Conservation (phyloP, 2,113 vertebrate genomes). For the Thamnophis sirtalis region DNA sequence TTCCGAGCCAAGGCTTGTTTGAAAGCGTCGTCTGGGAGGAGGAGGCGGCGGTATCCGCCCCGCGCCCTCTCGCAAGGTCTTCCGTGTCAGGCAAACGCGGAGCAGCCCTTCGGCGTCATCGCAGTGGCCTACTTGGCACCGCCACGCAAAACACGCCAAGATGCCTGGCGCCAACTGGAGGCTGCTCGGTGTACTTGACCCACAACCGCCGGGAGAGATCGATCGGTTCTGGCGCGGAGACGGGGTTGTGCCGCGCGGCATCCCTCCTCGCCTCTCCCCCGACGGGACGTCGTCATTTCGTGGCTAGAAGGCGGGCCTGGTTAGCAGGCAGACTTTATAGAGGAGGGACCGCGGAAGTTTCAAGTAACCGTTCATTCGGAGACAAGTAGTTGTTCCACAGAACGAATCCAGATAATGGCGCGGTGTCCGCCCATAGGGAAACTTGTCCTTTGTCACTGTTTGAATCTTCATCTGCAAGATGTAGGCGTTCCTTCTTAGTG, state of each 20-base stretch:
- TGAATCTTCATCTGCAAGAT: background rate
- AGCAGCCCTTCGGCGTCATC: background rate
- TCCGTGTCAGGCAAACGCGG: background rate
- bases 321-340: conserved; percentile 13
- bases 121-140: background rate
- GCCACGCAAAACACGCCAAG: background rate
- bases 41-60: background rate
- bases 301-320: conserved; percentile 34
- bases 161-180: conserved; percentile 18
- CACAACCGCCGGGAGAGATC: background rate
- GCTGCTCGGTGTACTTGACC: background rate
- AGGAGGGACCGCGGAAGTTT: background rate
- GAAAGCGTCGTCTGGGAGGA: background rate
- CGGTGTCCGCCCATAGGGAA: background rate
- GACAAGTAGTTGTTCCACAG: background rate
- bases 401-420: background rate
- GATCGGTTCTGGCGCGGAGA: background rate
- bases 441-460: background rate
- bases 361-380: background rate
- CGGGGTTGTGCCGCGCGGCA: background rate
- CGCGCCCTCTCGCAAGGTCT: background rate
- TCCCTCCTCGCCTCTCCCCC: background rate
- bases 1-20: background rate
- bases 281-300: background rate
- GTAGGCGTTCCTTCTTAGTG: background rate